Conservation (phyloP, 2,888 invertebrate genomes). For the Apamea epomidion region DNA sequence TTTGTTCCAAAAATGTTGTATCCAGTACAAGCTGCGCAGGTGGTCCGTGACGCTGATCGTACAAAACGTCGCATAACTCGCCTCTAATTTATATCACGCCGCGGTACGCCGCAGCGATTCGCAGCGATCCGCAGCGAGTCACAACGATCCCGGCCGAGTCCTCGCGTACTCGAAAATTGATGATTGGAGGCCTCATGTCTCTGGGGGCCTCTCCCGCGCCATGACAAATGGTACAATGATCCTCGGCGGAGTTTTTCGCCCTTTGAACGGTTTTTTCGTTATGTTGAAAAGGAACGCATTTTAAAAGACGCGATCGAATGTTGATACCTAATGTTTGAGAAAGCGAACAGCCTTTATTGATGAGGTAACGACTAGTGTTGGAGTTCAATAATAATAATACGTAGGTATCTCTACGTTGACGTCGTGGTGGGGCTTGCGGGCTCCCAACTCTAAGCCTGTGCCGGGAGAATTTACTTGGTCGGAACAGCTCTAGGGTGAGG, state of each 20-base stretch:
- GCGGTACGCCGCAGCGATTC: conserved; percentile 26
- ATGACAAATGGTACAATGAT: conserved; percentile 63
- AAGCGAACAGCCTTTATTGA: conserved; percentile 8
- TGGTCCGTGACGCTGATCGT: conserved; percentile 44
- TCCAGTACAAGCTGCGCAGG: conserved; percentile 5
- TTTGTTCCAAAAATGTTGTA: not conserved
- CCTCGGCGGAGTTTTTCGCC: conserved; percentile 52
- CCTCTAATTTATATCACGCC: conserved; percentile 37
- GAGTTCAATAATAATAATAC: no score
- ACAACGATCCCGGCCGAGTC: conserved; percentile 17
- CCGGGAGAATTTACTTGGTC: no score
- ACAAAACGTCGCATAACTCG: conserved; percentile 43
- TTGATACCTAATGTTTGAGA: conserved; percentile 25
- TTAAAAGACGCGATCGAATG: conserved; percentile 36
- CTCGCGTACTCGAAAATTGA: conserved; percentile 52
- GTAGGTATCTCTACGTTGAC: no score
- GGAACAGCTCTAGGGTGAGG: no score
- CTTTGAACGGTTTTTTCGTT: conserved; percentile 50
- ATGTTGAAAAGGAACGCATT: conserved; percentile 39
- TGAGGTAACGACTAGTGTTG: not conserved
- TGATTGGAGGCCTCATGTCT: conserved; percentile 56
- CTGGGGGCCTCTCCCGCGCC: conserved; percentile 39
- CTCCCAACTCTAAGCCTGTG: no score
- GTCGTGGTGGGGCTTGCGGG: no score
- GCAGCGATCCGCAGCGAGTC: conserved; percentile 19